Conservation (phyloP, 2,888 invertebrate genomes). For the Flexamia atlantica region DNA sequence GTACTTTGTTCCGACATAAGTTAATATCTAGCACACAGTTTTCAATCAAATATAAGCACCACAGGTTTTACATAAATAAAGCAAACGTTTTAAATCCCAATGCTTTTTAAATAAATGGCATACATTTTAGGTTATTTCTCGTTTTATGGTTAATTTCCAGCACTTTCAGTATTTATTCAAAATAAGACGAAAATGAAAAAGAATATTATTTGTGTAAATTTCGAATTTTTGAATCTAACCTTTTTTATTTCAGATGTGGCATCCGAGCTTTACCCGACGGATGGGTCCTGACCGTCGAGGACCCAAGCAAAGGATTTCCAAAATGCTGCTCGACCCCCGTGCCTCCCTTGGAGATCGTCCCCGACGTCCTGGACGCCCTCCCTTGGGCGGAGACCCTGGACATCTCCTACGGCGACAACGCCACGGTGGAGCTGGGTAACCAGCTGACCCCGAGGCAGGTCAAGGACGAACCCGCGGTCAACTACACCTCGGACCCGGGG, state of each 20-base stretch:
- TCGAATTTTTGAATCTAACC: no score
- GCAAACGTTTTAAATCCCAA: no score
- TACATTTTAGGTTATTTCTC: no score
- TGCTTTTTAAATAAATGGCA: no score
- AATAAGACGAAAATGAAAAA: no score
- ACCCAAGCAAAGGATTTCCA: slow-evolving; percentile 6
- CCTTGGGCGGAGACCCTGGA: neutral
- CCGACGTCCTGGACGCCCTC: slow-evolving; percentile 16
- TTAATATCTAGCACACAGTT: no score
- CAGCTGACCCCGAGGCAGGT: slow-evolving; percentile 17
- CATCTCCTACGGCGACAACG: neutral
- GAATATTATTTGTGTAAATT: no score
- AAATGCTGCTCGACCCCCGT: neutral
- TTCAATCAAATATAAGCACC: no score
- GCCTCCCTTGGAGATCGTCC: slow-evolving; percentile 30
- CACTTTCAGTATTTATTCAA: no score
- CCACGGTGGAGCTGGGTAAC: slow-evolving; percentile 10
- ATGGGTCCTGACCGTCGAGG: neutral
- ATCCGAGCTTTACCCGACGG: neutral
- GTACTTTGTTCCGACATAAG: no score
- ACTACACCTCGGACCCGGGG: slow-evolving; percentile 17
- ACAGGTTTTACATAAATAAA: no score
- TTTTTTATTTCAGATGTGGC: neutral
- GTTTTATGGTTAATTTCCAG: no score
- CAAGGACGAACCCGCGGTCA: slow-evolving; percentile 23